A percentile compares a stretch with the other conserved stretches of the same genome.
These are phyloP conservation scores for Zaprionus vittiger DNA, from an alignment of 1,140 invertebrate species.

Conservation along the genomic window DNA sequence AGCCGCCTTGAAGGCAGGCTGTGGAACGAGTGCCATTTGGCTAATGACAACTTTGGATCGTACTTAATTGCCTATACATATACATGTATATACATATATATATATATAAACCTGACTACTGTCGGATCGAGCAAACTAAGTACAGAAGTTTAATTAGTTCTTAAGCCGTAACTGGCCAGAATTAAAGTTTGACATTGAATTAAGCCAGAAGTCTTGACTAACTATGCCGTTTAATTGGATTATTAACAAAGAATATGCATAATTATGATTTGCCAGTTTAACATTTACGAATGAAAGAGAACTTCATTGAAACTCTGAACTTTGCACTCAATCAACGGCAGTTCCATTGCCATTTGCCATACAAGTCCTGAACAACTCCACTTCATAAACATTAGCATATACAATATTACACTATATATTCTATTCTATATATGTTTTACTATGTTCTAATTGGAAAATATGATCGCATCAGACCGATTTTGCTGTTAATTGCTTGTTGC, in stretches of 20 bases:
- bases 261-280: constrained; percentile 3
- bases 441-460: constrained; percentile 29
- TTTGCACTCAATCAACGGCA: neutral
- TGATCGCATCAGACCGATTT: constrained; percentile 29
- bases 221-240: neutral
- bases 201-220: neutral
- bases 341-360: neutral
- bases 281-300: neutral
- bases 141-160: constrained; percentile 33
- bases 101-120: constrained; percentile 22
- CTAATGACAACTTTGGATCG: constrained; percentile 66
- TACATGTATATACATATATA: neutral
- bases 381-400: neutral
- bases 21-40: constrained; percentile 44
- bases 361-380: neutral
- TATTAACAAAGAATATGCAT: constrained; percentile 2
- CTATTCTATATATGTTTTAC: neutral
- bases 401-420: neutral
- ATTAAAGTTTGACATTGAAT: constrained; percentile 28
- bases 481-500: constrained; percentile 61
- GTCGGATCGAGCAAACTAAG: constrained; percentile 41
- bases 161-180: constrained; percentile 3
- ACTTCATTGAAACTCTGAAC: neutral
- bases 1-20: constrained; percentile 24
- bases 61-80: constrained; percentile 50